phyloP scores from a whole-genome alignment of 2,113 vertebrate species.

The Illadopsis cleaveri region DNA sequence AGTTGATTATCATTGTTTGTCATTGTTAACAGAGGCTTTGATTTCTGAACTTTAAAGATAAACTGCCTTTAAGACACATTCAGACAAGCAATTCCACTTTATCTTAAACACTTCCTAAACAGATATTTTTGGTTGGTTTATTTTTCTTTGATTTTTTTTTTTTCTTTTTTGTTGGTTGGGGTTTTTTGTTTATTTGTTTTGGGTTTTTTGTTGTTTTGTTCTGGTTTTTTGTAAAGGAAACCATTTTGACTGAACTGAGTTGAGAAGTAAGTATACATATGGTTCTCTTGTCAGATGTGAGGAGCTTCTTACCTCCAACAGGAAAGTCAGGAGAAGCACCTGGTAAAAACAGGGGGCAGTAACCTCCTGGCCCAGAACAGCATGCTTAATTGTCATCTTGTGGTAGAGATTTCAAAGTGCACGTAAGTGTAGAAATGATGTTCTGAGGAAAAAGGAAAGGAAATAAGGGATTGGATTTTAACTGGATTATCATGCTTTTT shows the following conservation, averaged over 20 bases:
- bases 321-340: not conserved
- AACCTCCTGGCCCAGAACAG: not conserved
- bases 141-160: not conserved
- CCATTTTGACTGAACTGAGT: not conserved
- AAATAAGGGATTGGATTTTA: not conserved
- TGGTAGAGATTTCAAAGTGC: not conserved
- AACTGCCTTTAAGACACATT: not conserved
- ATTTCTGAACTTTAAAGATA: not conserved
- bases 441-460: not conserved
- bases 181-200: not conserved
- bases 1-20: not conserved
- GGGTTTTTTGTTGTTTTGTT: not conserved
- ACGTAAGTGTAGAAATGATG: not conserved
- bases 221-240: not conserved
- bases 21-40: not conserved
- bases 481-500: not conserved
- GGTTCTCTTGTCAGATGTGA: not conserved
- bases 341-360: not conserved
- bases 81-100: not conserved
- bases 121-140: not conserved
- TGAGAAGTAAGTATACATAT: not conserved
- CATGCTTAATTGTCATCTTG: not conserved
- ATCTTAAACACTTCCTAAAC: not conserved
- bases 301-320: not conserved
- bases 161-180: not conserved